phyloP scores from a whole-genome alignment of 2,113 vertebrate genomes.

The Oxygymnocypris stewartii region DNA sequence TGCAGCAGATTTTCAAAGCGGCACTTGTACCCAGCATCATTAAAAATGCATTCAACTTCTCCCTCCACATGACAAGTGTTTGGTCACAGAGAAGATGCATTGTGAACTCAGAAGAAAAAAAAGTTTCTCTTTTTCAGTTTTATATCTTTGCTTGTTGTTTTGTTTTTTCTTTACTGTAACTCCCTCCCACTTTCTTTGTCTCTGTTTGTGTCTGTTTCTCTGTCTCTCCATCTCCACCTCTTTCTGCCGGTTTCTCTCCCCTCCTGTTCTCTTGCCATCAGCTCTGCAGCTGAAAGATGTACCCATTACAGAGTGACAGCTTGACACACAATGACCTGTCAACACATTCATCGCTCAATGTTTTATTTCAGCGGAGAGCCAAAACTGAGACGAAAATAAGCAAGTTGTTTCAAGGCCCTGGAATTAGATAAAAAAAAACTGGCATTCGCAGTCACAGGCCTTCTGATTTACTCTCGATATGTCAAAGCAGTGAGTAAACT shows the following conservation, averaged over 20 bases:
- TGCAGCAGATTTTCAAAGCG: slow-evolving; percentile 96
- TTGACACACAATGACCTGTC: slow-evolving; percentile 94
- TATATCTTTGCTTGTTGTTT: slow-evolving; percentile 66
- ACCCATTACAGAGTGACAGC: slow-evolving; percentile 94
- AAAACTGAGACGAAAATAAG: slow-evolving; percentile 89
- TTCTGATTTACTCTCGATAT: slow-evolving; percentile 90
- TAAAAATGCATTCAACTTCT: slow-evolving; percentile 98
- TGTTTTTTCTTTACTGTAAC: slow-evolving; percentile 61
- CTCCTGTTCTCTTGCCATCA: slow-evolving; percentile 77
- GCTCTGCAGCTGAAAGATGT: slow-evolving; percentile 92
- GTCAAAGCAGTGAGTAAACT: slow-evolving; percentile 86
- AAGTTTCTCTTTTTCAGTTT: slow-evolving; percentile 70
- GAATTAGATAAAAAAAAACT: slow-evolving; percentile 88
- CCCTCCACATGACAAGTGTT: slow-evolving; percentile 87
- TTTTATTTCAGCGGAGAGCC: slow-evolving; percentile 91
- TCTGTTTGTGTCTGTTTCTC: slow-evolving; percentile 44
- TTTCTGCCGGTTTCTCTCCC: slow-evolving; percentile 70
- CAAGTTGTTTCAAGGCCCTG: slow-evolving; percentile 93
- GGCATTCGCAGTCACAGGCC: slow-evolving; percentile 85
- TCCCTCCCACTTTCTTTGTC: slow-evolving; percentile 42
- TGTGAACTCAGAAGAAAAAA: slow-evolving; percentile 77
- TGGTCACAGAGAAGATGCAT: slow-evolving; percentile 87
- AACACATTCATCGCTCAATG: slow-evolving; percentile 92
- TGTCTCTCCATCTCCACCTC: slow-evolving; percentile 46
- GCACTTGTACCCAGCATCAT: slow-evolving; percentile 90